Base-by-base conservation (phyloP, 2,797 vertebrate species). In the Sitta carolinensis region DNA sequence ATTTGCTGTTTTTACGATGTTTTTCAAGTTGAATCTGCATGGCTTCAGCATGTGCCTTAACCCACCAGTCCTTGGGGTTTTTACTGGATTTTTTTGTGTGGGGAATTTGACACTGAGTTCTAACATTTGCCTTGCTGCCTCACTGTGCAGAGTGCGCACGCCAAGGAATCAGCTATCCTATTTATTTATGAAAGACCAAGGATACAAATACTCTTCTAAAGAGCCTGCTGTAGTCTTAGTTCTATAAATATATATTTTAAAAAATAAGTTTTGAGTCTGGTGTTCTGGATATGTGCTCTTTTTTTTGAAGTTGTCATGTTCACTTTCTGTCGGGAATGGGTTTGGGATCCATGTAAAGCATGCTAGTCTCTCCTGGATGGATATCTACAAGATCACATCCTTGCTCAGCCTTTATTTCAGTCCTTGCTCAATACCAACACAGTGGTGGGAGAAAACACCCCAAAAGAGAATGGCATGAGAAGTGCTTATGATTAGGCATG, bases 301-400 rank as follows among this genome's bases (percentile, higher is more conserved):
- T 70, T 70, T 36, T 57, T 5, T 4, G 38, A 58, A 15, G 18
- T 15, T 38, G 16, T 51, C 22, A 4, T 2, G 1, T n/a, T 79
- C 34, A 8, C 8, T 38, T 58, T 69, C 22, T 84, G 10, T 55
- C 0, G 0, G 30, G 59, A 13, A 13, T 38, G 26, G 38, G 43
- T 50, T 57, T 68, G 52, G 18, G 48, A 48, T 27, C n/a, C 23
- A 30, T 58, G 61, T 20, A 68, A 38, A 72, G 27, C 52, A 63
- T 36, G 9, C 5, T 30, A 6, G 11, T 18, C 9, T 68, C 32
- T 85, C 47, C 42, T 57, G 54, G 42, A 43, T 63, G 50, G n/a
- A 70, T 74, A 15, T 20, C 18, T 20, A 17, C 8, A 43, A 22
- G 2, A 68, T 9, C 32, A 40, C 25, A 20, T 40, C 55, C 36